Evolutionary conservation across 2,113 vertebrate genomes (phyloP).

Genomic region (Misgurnus anguillicaudatus): DNA sequence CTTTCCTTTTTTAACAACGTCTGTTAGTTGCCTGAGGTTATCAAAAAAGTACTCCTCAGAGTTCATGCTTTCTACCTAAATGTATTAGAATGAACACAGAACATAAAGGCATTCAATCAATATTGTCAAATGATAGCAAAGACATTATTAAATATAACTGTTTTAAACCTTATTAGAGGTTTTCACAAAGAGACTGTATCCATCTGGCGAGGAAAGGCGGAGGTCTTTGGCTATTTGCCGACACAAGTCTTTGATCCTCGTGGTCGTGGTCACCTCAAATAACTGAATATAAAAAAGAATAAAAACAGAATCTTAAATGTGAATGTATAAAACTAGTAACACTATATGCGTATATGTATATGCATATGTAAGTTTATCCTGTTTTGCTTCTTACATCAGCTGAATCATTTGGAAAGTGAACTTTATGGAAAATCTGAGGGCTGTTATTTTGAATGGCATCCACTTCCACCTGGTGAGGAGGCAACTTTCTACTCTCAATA

Average conservation of each 20-base stretch:
- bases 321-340: neutral
- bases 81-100: neutral
- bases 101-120: neutral
- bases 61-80: constrained; percentile 83
- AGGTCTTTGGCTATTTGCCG: constrained; percentile 71
- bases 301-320: neutral
- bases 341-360: too few relatives aligned
- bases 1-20: constrained; percentile 79
- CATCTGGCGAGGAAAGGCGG: constrained; percentile 81
- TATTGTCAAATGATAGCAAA: neutral
- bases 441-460: constrained; percentile 86
- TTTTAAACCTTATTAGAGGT: constrained; percentile 82
- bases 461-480: constrained; percentile 86
- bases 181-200: constrained; percentile 91
- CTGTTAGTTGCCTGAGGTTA: constrained; percentile 80
- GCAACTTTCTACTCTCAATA: constrained; percentile 79
- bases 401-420: constrained; percentile 85
- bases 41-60: constrained; percentile 93
- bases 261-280: constrained; percentile 81
- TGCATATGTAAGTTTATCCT: too few relatives aligned
- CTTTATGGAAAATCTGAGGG: constrained; percentile 84
- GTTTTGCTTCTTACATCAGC: constrained; percentile 72
- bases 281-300: constrained; percentile 64
- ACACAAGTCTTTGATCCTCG: constrained; percentile 79
- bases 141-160: neutral